A percentile compares a stretch with the other conserved stretches of the same genome.
These are phyloP conservation scores for Myodes glareolus DNA, from an alignment of 2,113 vertebrate genomes.

Conservation along the genomic window DNA sequence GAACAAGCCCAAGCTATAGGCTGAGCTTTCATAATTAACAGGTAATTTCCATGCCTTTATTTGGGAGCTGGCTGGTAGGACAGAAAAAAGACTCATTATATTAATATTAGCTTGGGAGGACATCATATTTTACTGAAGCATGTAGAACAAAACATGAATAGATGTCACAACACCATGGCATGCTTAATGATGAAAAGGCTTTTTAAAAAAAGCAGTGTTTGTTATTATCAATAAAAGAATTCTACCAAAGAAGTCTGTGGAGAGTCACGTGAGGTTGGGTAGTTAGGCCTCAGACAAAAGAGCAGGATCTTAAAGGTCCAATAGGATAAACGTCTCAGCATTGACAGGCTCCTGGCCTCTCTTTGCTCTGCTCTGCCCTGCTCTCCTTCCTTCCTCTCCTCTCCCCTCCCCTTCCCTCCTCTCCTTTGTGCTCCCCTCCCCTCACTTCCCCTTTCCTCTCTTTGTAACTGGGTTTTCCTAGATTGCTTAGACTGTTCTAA, in stretches of 20 bases:
- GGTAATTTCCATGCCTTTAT: neutral
- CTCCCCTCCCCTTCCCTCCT: neutral
- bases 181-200: neutral
- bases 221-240: neutral
- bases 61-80: neutral
- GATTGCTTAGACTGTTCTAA: neutral
- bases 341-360: neutral
- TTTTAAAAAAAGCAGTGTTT: neutral
- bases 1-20: neutral
- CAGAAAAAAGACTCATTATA: neutral
- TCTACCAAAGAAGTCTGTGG: neutral
- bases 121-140: neutral
- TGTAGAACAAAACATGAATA: neutral
- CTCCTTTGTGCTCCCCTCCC: too few relatives aligned
- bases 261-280: too few relatives aligned
- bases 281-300: neutral
- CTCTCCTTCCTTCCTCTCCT: too few relatives aligned
- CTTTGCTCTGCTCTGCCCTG: too few relatives aligned
- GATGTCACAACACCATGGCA: neutral
- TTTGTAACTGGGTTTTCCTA: neutral
- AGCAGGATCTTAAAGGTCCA: neutral
- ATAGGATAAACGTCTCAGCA: neutral
- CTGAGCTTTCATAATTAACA: neutral
- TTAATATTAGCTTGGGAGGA: neutral
- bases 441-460: neutral